Base-by-base conservation (phyloP, 2,797 vertebrate species). In the Mormyrus hasselquistii region DNA sequence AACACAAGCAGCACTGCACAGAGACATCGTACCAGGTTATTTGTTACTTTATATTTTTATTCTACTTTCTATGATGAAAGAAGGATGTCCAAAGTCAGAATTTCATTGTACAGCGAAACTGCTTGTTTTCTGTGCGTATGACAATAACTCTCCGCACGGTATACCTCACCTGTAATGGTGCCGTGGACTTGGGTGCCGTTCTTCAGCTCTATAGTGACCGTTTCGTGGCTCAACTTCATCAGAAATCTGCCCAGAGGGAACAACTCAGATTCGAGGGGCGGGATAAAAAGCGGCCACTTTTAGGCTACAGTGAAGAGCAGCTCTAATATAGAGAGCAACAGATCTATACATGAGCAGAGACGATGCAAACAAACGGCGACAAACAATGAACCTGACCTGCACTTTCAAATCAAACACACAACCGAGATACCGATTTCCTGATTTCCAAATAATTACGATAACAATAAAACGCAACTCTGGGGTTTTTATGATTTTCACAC, bases 201-300 rank as follows among this genome's bases (percentile, higher is more conserved):
- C 94, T 99, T 99, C 94, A 99, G 94, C 88, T 99, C 98, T 88
- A 99, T 99, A 59, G 99, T 99, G 52, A 99, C 98, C 0, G 99
- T 99, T 95, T 99, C 99, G 79, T 99, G 99, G 93, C 99, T 99
- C 95, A 99, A 93, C 93, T 99, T 99, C 99, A 99, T 99, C 91
- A 99, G 96, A 97, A 99, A 99, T 90, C 99, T 99, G 90, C 0
- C n/a, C 22, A 34, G 62, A 73, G 87, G 29, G 50, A 29, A 50
- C 4, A 86, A 50, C 52, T 55, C 14, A 86, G 50, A 29, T 3
- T 52, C 4, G 25, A 2, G 52, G 12, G 50, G n/a, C 29, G 9
- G 22, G 50, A 50, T 25, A 53, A 79, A 16, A 44, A 76, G 2
- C 14, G 16, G 73, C 38, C 73, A n/a, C 4, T 79, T 79, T 55